phyloP scores from a whole-genome alignment of 2,113 vertebrate genomes.

The Piprites chloris region DNA sequence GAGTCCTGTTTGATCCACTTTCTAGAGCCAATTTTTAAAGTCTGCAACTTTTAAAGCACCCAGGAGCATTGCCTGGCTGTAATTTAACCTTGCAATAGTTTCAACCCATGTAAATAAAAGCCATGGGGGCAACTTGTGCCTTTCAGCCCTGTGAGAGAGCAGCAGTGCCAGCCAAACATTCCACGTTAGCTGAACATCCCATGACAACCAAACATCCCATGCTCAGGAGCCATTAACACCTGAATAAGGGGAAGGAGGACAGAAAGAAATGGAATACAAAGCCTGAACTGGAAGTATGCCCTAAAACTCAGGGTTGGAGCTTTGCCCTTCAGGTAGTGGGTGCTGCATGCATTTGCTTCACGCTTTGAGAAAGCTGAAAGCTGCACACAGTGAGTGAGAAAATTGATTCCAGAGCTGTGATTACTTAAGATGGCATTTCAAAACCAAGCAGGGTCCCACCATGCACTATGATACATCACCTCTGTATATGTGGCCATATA shows the following conservation, averaged over 20 bases:
- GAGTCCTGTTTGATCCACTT: neutral
- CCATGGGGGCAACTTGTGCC: neutral
- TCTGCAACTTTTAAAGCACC: neutral
- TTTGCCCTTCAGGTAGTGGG: neutral
- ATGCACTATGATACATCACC: neutral
- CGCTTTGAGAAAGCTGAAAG: neutral
- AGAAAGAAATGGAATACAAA: neutral
- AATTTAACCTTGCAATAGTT: neutral
- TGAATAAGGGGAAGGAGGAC: neutral
- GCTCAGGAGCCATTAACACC: neutral
- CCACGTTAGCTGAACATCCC: neutral
- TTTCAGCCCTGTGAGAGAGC: neutral
- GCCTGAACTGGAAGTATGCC: neutral
- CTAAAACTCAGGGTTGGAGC: neutral
- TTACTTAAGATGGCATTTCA: neutral
- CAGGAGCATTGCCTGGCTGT: neutral
- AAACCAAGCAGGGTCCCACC: neutral
- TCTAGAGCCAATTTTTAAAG: neutral
- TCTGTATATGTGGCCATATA: neutral
- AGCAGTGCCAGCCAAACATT: neutral
- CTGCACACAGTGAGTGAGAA: neutral
- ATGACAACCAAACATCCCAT: neutral
- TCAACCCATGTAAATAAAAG: neutral
- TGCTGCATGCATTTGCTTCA: neutral
- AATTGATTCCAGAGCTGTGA: neutral